Base-by-base conservation (phyloP, 2,113 vertebrate genomes). In the Channa argus region DNA sequence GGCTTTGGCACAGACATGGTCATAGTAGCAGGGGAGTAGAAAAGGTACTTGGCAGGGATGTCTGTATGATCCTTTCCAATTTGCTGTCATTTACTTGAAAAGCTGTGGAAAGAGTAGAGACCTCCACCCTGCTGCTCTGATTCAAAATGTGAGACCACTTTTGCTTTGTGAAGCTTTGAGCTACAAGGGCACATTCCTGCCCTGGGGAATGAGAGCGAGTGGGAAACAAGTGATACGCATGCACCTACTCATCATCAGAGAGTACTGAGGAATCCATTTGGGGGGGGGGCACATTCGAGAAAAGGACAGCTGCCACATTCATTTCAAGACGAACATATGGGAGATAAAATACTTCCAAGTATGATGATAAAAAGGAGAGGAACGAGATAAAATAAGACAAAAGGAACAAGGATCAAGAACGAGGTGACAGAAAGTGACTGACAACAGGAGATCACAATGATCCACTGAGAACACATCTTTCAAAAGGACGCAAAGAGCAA, bases 111-210 rank as follows among this genome's bases (percentile, higher is more conserved):
- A 74, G 15, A 34, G 49, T 12, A 39, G 12, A 47, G 60, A 43
- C 56, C 44, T 55, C 54, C 13, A 33, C 0, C 37, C 10, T 3
- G 6, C 2, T 2, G 24, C 64, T 74, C 59, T 70, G 70, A 83
- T 71, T 81, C 45, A 50, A 52, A 59, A 49, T 39, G 68, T 64
- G 51, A 33, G 59, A 60, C 15, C 67, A 74, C 63, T 84, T 79
- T 82, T 65, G 2, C 67, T 59, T 37, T 0, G 36, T 13, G 34
- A 74, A 73, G 63, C 76, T 76, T 71, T 59, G 72, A 83, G 55
- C 79, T 66, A 61, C 77, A 78, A 72, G 82, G 75, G 61, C 82
- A 86, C 74, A 89, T 89, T 89, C 84, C 78, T 75, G 43, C 68
- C 66, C 63, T 4, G n/a, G 77, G 79, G 88, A 85, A 83, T 76